Base-by-base conservation (phyloP, 2,113 vertebrate genomes). In the Procavia capensis region DNA sequence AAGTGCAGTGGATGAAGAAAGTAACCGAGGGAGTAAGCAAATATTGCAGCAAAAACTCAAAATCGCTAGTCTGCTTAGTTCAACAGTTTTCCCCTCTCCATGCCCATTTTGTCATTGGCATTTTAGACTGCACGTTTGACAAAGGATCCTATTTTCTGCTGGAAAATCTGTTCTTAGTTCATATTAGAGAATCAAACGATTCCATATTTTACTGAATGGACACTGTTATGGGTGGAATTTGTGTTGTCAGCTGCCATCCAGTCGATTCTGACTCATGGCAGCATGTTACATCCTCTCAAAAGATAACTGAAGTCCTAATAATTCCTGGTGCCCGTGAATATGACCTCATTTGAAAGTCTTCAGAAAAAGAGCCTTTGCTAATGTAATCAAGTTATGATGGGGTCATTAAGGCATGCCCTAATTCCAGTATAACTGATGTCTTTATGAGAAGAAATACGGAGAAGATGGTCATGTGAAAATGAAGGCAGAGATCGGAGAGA, bases 11-110 rank as follows among this genome's bases (percentile, higher is more conserved):
- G 78, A 39, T 88, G 66, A 88, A 93, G 50, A 66, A 86, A 22
- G 74, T 64, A 76, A 93, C 34, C 3, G 41, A 29, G 24, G 9
- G 31, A 92, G 91, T 63, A 66, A 93, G 95, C 96, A 84, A 91
- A 83, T 57, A n/a, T 8, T 82, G 13, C 0, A 90, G 85, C 61
- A 66, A 83, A 88, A 63, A 22, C 54, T 68, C 61, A 25, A 39
- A 61, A 64, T 41, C 0, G n/a, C 74, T 14, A 1, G 74, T 85
- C 68, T 63, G 89, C 79, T 94, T 54, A 27, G 79, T 83, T 91
- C 83, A 41, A 78, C 79, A 61, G n/a, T 29, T 78, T 68, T 25
- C 36, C 27, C 59, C 27, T 87, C 24, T 4, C 39, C 0, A 3
- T 9, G n/a, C 9, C 70, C 36, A 19, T 54, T 95, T 85, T 66